phyloP scores from a whole-genome alignment of 2,797 vertebrate genomes.

The Sylvia borin region DNA sequence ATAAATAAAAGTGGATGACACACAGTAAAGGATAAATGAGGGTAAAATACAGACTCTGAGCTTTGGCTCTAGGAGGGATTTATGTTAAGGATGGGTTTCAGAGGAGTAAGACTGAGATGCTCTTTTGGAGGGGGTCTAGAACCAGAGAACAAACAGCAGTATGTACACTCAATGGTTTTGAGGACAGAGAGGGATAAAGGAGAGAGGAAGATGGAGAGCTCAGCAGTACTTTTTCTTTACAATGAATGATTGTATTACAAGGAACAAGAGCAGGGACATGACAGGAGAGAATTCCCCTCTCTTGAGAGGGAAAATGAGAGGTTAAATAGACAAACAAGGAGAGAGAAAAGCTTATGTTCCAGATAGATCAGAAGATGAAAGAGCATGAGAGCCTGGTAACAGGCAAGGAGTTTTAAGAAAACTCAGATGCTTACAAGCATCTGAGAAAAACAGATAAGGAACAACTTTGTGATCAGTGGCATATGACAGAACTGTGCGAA shows the following conservation, averaged over 20 bases:
- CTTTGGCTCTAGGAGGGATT: not conserved
- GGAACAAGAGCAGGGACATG: not conserved
- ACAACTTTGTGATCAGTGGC: not conserved
- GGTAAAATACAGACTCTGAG: not conserved
- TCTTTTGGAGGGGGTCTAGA: not conserved
- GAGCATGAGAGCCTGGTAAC: not conserved
- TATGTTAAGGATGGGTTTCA: not conserved
- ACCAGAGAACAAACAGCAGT: not conserved
- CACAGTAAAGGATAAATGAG: not conserved
- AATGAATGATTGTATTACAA: not conserved
- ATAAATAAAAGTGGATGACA: not conserved
- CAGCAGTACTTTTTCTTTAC: not conserved
- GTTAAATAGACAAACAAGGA: not conserved
- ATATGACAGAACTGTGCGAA: not conserved
- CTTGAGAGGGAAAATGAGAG: not conserved
- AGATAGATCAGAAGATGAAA: not conserved
- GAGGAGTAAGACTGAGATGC: not conserved
- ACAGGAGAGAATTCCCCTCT: not conserved
- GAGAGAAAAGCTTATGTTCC: not conserved
- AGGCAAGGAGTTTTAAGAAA: not conserved
- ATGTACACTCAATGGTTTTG: not conserved
- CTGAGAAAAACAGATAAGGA: not conserved
- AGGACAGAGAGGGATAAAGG: not conserved
- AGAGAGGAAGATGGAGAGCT: not conserved
- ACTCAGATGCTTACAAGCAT: not conserved